phyloP scores from a whole-genome alignment of 23 tunicate genomes.

The Phallusia fumigata region DNA sequence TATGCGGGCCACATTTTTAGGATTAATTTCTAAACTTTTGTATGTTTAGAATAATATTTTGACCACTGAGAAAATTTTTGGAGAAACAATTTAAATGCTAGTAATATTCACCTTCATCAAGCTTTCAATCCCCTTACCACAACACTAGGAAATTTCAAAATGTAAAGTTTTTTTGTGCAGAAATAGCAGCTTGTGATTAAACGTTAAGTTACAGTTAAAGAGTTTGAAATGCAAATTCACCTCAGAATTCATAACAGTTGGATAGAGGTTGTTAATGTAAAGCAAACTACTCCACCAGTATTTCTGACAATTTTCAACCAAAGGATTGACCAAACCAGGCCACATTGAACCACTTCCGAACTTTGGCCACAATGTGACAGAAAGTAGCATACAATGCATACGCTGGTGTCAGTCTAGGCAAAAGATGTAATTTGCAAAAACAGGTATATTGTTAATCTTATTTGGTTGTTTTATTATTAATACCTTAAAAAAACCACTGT shows the following conservation, averaged over 20 bases:
- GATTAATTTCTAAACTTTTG: too few species aligned
- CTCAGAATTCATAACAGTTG: conserved; percentile 36
- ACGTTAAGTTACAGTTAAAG: background rate
- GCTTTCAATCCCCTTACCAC: too few species aligned
- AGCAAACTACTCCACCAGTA: conserved; percentile 94
- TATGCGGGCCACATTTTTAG: too few species aligned
- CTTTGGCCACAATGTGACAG: conserved; percentile 47
- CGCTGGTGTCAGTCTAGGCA: conserved; percentile 77
- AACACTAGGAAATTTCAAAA: too few species aligned
- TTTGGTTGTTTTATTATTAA: too few species aligned
- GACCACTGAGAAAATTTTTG: too few species aligned
- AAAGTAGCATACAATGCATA: conserved; percentile 51
- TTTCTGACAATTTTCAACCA: conserved; percentile 39
- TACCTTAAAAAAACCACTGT: too few species aligned
- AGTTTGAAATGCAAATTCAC: background rate
- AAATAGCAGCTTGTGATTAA: too few species aligned
- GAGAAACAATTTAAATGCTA: too few species aligned
- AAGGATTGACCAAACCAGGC: background rate
- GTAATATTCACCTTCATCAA: too few species aligned
- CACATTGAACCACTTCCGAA: conserved; percentile 62
- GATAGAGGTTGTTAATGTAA: conserved; percentile 90
- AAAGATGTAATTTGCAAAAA: background rate
- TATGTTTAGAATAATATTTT: too few species aligned
- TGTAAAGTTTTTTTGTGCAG: too few species aligned
- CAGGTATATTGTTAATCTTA: background rate